phyloP scores from a whole-genome alignment of 30 jellyfish, hydroid and myxozoan species.

The Cassiopea andromeda region DNA sequence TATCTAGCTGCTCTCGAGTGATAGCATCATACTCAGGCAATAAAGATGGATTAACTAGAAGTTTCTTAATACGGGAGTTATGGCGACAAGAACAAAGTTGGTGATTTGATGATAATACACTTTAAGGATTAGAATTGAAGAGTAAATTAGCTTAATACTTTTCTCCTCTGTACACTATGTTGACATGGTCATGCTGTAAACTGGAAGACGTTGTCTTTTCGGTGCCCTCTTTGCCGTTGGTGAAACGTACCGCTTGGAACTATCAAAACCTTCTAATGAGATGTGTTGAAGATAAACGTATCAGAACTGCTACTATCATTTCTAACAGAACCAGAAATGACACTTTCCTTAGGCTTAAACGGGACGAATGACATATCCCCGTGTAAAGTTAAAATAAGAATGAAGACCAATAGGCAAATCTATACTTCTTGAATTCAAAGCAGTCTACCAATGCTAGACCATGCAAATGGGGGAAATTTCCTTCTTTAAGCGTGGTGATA shows the following conservation, averaged over 20 bases:
- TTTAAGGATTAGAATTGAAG: not conserved
- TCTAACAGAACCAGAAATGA: constrained; percentile 1
- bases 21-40: constrained; percentile 8
- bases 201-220: not conserved
- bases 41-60: constrained; percentile 4
- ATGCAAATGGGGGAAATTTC: constrained; percentile 24
- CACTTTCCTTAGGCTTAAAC: constrained; percentile 29
- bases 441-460: constrained; percentile 23
- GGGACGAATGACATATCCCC: constrained; percentile 30
- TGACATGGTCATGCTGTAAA: not conserved
- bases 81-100: not conserved
- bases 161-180: not conserved
- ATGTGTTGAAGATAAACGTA: not conserved
- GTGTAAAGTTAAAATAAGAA: constrained; percentile 9
- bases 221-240: not conserved
- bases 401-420: constrained; percentile 30
- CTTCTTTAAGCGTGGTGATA: not conserved
- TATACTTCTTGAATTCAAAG: constrained; percentile 20
- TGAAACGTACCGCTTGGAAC: not conserved
- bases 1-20: constrained; percentile 8
- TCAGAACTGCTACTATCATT: not conserved
- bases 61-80: not conserved
- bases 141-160: not conserved
- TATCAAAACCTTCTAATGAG: constrained; percentile 9
- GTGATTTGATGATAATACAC: not conserved